Base-by-base conservation (phyloP, 2,888 invertebrate species). In the Cetonia aurata region DNA sequence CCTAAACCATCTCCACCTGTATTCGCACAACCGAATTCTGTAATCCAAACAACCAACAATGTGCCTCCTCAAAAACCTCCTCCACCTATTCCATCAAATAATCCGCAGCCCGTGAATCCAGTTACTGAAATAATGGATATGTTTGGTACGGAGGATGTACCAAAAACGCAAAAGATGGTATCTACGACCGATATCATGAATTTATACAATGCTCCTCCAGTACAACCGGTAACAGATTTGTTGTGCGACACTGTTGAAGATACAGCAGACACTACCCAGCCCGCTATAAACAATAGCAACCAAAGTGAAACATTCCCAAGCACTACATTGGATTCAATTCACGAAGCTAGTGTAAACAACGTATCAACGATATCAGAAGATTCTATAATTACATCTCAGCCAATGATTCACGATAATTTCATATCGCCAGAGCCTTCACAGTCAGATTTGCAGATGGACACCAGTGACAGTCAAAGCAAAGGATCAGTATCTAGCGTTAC, bases 151-250 rank as follows among this genome's bases (percentile, higher is more conserved):
- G 79, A 80, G 52, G 69, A 57, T 6, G 12, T 67, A 6, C 76
- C 78, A 6, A 76, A 77, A 71, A 78, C 76, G 62, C 78, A 76
- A 68, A 86, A 86, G 72, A 83, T 83, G 4, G 83, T 85, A 66
- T 80, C 83, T 1, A 83, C 81, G 41, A 83, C 83, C 1, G 85
- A 85, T 71, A 85, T 85, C 69, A 75, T 85, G 73, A 85, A 83
- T 74, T 77, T 85, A 17, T 85, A 84, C 71, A 84, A 84, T 67
- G 48, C 72, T 12, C 72, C 75, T 17, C 60, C 69, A 17, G 53
- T 70, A 41, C 42, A 71, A 4, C 74, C 76, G 52, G 73, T 72
- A 6, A 72, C 74, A 1, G 80, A 80, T 70, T 62, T 78, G 37
- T 69, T 77, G 46, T 77, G 76, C 44, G 80, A 78, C 71, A 71